Conservation (phyloP, 2,888 invertebrate species). For the Theristus sp. region DNA sequence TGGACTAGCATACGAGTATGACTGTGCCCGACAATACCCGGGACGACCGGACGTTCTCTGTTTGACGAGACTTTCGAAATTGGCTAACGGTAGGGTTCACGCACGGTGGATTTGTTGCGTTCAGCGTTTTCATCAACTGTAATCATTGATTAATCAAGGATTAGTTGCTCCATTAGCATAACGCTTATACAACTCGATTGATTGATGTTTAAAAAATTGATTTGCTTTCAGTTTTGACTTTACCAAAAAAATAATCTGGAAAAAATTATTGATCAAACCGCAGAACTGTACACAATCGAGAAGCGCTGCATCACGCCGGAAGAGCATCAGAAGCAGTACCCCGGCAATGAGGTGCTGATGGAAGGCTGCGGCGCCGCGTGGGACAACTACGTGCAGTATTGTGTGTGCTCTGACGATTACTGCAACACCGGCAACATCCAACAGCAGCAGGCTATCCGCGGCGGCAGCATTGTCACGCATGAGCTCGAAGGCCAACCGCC, state of each 20-base stretch:
- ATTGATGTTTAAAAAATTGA: too few species aligned
- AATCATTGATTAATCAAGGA: too few species aligned
- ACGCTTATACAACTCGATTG: not conserved
- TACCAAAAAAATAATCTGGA: not conserved
- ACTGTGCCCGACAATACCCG: slow-evolving; percentile 6
- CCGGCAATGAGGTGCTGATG: slow-evolving; percentile 2
- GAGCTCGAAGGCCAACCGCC: too few species aligned
- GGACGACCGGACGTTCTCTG: not conserved
- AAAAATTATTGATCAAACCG: too few species aligned
- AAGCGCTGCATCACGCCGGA: slow-evolving; percentile 5
- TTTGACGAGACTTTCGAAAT: slow-evolving; percentile 3
- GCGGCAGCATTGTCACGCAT: too few species aligned
- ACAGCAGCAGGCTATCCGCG: not conserved
- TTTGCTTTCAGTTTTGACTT: too few species aligned
- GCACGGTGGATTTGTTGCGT: too few species aligned
- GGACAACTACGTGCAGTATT: slow-evolving; percentile 7
- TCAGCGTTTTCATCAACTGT: too few species aligned
- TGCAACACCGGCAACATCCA: slow-evolving; percentile 3
- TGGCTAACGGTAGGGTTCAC: slow-evolving; percentile 2
- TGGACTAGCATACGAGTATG: not conserved
- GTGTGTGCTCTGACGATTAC: slow-evolving; percentile 1
- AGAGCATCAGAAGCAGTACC: slow-evolving; percentile 7
- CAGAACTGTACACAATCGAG: slow-evolving; percentile 4
- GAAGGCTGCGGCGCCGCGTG: slow-evolving; percentile 6
- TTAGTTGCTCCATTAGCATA: too few species aligned